Evolutionary conservation across 2,797 vertebrate species (phyloP).

Genomic region (Jordanella pulchra): DNA sequence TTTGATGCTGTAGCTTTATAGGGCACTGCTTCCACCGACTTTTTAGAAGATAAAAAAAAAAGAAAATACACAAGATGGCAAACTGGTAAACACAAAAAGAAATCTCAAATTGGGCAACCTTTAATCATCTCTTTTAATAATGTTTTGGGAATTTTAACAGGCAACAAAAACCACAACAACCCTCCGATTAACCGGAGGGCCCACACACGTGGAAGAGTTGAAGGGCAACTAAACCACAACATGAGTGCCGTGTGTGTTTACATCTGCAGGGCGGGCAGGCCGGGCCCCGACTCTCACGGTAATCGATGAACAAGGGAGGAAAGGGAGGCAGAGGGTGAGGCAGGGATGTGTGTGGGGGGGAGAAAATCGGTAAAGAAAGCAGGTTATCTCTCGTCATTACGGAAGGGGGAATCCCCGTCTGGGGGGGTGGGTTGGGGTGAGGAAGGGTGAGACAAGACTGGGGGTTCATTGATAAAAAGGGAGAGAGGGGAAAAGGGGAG

Average conservation of each 20-base stretch:
- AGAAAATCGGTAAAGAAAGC: constrained; percentile 85
- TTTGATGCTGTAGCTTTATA: not conserved
- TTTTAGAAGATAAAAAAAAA: not conserved
- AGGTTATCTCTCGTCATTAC: constrained; percentile 85
- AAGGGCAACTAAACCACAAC: constrained; percentile 74
- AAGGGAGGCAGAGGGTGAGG: constrained; percentile 66
- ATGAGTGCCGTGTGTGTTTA: constrained; percentile 76
- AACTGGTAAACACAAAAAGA: not conserved
- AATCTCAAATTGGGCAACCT: not conserved
- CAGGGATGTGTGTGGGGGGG: constrained; percentile 44
- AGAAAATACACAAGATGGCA: too few relatives aligned
- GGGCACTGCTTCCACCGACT: not conserved
- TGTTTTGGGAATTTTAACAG: not conserved
- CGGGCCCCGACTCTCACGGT: constrained; percentile 79
- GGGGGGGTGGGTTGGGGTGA: constrained; percentile 50
- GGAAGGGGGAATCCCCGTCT: constrained; percentile 81
- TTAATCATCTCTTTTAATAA: not conserved
- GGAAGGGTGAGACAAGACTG: constrained; percentile 67
- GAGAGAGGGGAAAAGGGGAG: constrained; percentile 67
- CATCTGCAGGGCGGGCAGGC: constrained; percentile 78
- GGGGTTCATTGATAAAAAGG: constrained; percentile 82
- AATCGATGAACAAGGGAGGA: constrained; percentile 80
- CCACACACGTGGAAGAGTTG: constrained; percentile 38
- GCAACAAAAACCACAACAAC: not conserved
- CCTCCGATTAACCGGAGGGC: constrained; percentile 45